Evolutionary conservation across 92 coral and sea anemone species (phyloP), one percentile per base, ranked within the genome.

Genomic region (Bergia puertoricense): DNA sequence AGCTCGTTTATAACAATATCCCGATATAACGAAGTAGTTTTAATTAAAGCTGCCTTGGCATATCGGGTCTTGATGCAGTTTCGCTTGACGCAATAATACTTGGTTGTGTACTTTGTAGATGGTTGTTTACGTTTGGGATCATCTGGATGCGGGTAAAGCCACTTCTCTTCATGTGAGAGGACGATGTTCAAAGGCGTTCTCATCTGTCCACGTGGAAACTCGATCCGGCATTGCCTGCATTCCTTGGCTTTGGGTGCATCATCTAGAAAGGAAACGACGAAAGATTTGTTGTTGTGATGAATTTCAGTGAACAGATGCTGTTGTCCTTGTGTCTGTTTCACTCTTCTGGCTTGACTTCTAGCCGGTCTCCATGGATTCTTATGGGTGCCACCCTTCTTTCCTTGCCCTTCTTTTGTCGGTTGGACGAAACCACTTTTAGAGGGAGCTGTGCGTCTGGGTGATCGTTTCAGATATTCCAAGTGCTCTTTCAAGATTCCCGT

Each of bases 71-170:
- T 67, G 54, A 91, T 91, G 85, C 89, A 91, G 82, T 89, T 20
- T 38, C 79, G 77, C 69, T 85, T 81, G 44, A 91, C 76, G 79
- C 91, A 91, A 85, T 91, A 88, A 67, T 38, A 77, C 81, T 88
- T 91, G 48, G 65, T 91, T 38, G 91, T 91, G 74, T 74, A 43
- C 66, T 69, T 59, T 40, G 79, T 44, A 22, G 93, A 91, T 51
- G 89, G 91, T 8, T 82, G 91, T 82, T 88, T 88, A 74, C 37
- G 85, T 22, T 91, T 76, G 30, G 91, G 86, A 68, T 88, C 54
- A 36, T 88, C 72, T 41, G 93, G 93, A 80, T 88, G 74, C 48
- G 91, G 93, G 85, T 91, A 91, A 68, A 88, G 88, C 93, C 93
- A 88, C 85, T 84, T 91, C 56, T 91, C 93, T 74, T 88, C 82